phyloP scores from a whole-genome alignment of 2,797 vertebrate genomes.

The Catharus ustulatus region DNA sequence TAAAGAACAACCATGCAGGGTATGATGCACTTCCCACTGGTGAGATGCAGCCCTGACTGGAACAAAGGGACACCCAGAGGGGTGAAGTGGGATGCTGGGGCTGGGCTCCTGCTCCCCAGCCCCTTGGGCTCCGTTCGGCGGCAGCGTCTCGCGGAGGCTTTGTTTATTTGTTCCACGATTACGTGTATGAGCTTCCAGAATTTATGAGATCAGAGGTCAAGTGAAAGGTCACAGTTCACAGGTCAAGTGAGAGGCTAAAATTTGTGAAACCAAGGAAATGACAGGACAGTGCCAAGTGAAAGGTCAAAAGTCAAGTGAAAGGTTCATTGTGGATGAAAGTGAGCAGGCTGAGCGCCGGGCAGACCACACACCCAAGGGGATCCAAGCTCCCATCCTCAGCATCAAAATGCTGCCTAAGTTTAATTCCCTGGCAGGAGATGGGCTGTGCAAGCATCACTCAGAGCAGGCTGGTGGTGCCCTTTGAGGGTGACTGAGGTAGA shows the following conservation, averaged over 20 bases:
- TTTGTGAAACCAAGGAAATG: conserved; percentile 80
- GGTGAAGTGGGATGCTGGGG: neutral
- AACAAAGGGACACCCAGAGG: neutral
- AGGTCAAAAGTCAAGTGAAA: conserved; percentile 81
- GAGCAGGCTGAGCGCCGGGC: conserved; percentile 17
- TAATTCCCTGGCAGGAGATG: conserved; percentile 33
- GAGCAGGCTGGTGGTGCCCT: neutral
- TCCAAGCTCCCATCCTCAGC: conserved; percentile 13
- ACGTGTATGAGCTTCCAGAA: conserved; percentile 76
- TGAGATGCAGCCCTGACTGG: neutral
- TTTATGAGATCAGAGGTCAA: conserved; percentile 80
- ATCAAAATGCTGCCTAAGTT: conserved; percentile 7
- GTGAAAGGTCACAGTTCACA: conserved; percentile 77
- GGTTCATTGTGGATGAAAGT: conserved; percentile 73
- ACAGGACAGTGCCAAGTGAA: conserved; percentile 79
- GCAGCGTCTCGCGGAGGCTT: conserved; percentile 56
- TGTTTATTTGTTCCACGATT: conserved; percentile 80
- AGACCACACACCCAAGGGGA: conserved; percentile 57
- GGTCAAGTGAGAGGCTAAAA: conserved; percentile 81
- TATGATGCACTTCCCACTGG: neutral
- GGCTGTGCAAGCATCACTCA: neutral
- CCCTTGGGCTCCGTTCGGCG: conserved; percentile 62
- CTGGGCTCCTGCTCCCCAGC: conserved; percentile 26
- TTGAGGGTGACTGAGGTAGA: neutral
- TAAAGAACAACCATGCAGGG: neutral